phyloP scores from a whole-genome alignment of 1,140 invertebrate species.

The Drosophila pseudoananassae region DNA sequence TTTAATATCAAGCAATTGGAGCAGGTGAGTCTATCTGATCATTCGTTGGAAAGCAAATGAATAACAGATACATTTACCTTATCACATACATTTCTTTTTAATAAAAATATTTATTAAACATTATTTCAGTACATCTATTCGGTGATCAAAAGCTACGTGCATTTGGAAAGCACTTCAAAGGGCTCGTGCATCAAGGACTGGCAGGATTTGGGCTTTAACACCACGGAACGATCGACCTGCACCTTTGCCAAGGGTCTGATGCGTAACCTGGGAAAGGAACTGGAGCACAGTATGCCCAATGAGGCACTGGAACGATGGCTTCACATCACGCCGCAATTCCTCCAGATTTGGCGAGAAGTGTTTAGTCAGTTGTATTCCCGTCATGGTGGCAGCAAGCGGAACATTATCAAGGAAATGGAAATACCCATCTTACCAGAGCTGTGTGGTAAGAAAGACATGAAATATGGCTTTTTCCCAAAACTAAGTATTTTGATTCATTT shows the following conservation, averaged over 20 bases:
- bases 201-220: slow-evolving; percentile 85
- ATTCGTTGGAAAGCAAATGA: too few relatives aligned
- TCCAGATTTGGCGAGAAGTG: slow-evolving; percentile 85
- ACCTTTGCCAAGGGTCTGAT: slow-evolving; percentile 85
- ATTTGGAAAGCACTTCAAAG: slow-evolving; percentile 63
- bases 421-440: slow-evolving; percentile 72
- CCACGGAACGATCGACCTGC: slow-evolving; percentile 85
- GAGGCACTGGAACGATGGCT: slow-evolving; percentile 77
- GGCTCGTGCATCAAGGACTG: slow-evolving; percentile 84
- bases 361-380: slow-evolving; percentile 85
- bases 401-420: slow-evolving; percentile 74
- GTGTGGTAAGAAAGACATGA: slow-evolving; percentile 45
- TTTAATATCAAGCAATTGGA: slow-evolving; percentile 74
- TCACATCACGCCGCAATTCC: slow-evolving; percentile 74
- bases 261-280: slow-evolving; percentile 67
- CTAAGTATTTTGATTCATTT: slow-evolving; percentile 1
- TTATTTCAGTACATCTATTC: slow-evolving; percentile 74
- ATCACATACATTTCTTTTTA: neutral
- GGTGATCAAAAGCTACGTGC: slow-evolving; percentile 78
- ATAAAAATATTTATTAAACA: neutral
- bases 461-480: neutral
- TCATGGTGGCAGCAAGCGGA: slow-evolving; percentile 78
- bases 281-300: slow-evolving; percentile 66
- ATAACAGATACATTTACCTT: too few relatives aligned
- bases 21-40: slow-evolving; percentile 42